phyloP scores from a whole-genome alignment of 2,888 invertebrate species.

The Taenaris catops region DNA sequence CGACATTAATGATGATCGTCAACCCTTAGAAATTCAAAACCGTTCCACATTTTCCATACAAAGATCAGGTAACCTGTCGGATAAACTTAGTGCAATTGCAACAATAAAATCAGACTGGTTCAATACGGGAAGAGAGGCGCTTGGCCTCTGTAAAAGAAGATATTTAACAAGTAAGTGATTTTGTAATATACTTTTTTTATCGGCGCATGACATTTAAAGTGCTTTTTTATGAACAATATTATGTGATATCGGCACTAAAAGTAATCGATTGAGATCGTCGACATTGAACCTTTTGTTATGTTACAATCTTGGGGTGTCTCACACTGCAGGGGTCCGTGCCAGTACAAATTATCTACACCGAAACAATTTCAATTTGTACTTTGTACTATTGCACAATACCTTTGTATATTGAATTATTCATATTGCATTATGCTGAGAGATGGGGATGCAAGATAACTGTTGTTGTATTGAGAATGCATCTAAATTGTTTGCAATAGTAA shows the following conservation, averaged over 20 bases:
- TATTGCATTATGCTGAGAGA: constrained; percentile 47
- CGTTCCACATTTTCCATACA: too few species aligned
- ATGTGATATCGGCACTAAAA: constrained; percentile 6
- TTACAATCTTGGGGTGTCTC: constrained; percentile 29
- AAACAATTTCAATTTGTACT: constrained; percentile 52
- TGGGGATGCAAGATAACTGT: constrained; percentile 44
- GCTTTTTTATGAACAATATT: constrained; percentile 6
- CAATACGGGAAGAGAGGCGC: too few species aligned
- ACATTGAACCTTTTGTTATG: constrained; percentile 31
- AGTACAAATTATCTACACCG: constrained; percentile 33
- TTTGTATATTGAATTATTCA: constrained; percentile 57
- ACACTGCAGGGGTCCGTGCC: constrained; percentile 52
- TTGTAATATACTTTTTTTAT: constrained; percentile 3
- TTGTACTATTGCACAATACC: constrained; percentile 63
- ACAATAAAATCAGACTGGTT: too few species aligned
- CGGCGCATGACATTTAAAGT: constrained; percentile 10
- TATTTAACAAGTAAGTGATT: too few species aligned
- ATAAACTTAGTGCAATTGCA: too few species aligned
- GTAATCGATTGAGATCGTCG: constrained; percentile 26
- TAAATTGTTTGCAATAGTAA: constrained; percentile 10
- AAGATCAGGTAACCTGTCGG: too few species aligned
- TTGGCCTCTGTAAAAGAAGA: too few species aligned
- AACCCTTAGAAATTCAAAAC: too few species aligned
- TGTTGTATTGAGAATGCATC: constrained; percentile 19
- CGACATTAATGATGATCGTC: too few species aligned